A percentile compares a stretch with the other conserved stretches of the same genome.
These are phyloP conservation scores for Cancer borealis DNA, from an alignment of 2,888 invertebrate genomes.

Conservation along the genomic window DNA sequence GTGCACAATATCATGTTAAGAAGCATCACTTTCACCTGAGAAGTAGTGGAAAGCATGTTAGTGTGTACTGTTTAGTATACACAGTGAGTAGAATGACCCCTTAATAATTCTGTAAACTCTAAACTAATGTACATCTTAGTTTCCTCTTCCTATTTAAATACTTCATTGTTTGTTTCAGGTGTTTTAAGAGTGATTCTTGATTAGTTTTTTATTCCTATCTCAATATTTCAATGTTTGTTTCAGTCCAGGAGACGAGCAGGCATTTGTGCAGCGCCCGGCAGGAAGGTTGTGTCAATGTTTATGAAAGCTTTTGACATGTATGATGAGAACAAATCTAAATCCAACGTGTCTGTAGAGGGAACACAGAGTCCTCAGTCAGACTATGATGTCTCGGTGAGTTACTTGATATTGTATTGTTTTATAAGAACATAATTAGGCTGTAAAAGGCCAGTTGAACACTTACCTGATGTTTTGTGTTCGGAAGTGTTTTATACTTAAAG, in stretches of 20 bases:
- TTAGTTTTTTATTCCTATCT: not conserved
- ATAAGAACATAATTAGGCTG: not conserved
- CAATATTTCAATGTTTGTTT: not conserved
- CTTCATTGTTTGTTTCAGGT: conserved; percentile 32
- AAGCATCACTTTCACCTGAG: not conserved
- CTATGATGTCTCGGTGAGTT: conserved; percentile 43
- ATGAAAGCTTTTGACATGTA: conserved; percentile 66
- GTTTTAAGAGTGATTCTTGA: too few species aligned
- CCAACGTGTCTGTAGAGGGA: not conserved
- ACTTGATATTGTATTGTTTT: not conserved
- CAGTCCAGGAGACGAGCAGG: conserved; percentile 23
- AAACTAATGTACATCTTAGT: too few species aligned
- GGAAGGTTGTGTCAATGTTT: conserved; percentile 9
- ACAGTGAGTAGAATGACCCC: not conserved
- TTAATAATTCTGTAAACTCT: too few species aligned
- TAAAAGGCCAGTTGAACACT: too few species aligned
- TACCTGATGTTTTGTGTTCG: too few species aligned
- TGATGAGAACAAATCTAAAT: not conserved
- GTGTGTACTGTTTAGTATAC: not conserved
- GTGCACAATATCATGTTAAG: not conserved
- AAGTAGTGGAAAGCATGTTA: not conserved
- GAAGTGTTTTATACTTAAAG: too few species aligned
- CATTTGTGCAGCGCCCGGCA: not conserved
- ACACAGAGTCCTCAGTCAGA: not conserved
- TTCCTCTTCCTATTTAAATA: not conserved